Percentiles rank a stretch among this genome's conserved stretches.
Conservation (phyloP, 2,797 vertebrate species). For the Valencia hispanica region DNA sequence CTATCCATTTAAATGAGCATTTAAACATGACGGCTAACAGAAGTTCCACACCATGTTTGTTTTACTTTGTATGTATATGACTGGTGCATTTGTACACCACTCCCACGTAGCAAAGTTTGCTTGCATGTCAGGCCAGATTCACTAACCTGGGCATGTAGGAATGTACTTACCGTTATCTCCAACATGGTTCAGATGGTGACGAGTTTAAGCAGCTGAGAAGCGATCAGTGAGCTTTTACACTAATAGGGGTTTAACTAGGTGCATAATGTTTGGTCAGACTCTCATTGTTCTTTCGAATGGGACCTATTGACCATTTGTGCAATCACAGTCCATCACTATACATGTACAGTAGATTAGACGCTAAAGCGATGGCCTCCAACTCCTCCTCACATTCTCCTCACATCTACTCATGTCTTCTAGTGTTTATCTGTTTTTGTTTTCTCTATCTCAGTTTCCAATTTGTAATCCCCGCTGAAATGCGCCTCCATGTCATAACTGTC, state of each 20-base stretch:
- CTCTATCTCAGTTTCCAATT: conserved; percentile 39
- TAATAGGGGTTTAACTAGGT: conserved; percentile 65
- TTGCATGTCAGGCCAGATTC: not conserved
- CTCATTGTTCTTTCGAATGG: conserved; percentile 72
- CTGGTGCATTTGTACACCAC: not conserved
- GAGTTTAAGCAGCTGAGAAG: conserved; percentile 34
- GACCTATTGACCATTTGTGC: conserved; percentile 71
- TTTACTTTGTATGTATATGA: not conserved
- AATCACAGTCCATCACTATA: conserved; percentile 72
- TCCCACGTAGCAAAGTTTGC: not conserved
- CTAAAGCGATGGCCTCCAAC: conserved; percentile 14
- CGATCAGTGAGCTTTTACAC: conserved; percentile 32
- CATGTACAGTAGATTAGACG: conserved; percentile 82
- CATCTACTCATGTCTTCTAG: conserved; percentile 43
- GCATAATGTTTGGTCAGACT: conserved; percentile 56
- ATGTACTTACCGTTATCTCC: not conserved
- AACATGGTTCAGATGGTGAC: conserved; percentile 8
- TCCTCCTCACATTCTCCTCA: conserved; percentile 31
- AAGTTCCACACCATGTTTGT: not conserved
- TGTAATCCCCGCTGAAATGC: conserved; percentile 46
- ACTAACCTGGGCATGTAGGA: not conserved
- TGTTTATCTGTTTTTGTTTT: not conserved
- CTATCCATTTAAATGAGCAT: not conserved
- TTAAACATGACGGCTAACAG: not conserved
- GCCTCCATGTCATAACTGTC: conserved; percentile 19